These are phyloP conservation scores for Otocyon megalotis DNA, from an alignment of 2,113 vertebrate species.

Conservation along the genomic window DNA sequence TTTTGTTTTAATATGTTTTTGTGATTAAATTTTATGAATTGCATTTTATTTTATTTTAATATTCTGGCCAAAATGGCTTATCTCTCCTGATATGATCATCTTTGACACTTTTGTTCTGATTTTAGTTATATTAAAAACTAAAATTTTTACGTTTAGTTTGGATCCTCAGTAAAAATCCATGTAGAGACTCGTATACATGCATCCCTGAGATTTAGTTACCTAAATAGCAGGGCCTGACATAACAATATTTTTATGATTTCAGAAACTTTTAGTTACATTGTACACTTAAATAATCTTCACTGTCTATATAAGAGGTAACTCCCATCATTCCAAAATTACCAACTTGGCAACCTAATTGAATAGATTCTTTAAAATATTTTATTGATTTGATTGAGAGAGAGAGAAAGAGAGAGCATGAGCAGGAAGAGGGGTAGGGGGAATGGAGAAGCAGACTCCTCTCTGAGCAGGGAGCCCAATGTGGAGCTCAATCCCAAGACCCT, in stretches of 20 bases:
- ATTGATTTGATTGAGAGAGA: too few species aligned
- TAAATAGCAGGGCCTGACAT: background rate
- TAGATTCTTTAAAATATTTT: too few species aligned
- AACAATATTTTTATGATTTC: background rate
- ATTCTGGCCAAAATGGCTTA: background rate
- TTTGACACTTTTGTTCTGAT: conserved; percentile 9
- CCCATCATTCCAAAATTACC: background rate
- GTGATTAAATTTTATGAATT: conserved; percentile 26
- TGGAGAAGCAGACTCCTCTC: too few species aligned
- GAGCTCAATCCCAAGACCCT: too few species aligned
- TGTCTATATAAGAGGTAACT: background rate
- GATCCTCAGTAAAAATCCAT: background rate
- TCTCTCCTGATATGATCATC: background rate
- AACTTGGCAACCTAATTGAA: background rate
- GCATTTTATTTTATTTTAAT: background rate
- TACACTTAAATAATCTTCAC: background rate
- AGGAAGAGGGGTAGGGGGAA: too few species aligned
- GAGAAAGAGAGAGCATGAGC: too few species aligned
- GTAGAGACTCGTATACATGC: background rate
- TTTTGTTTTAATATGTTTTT: conserved; percentile 27
- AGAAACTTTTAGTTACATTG: background rate
- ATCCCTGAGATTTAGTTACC: background rate
- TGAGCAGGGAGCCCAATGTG: too few species aligned
- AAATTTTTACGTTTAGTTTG: background rate
- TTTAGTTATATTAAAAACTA: conserved; percentile 46